These are phyloP conservation scores for Mastomys coucha DNA, from an alignment of 2,113 vertebrate species.

Conservation along the genomic window DNA sequence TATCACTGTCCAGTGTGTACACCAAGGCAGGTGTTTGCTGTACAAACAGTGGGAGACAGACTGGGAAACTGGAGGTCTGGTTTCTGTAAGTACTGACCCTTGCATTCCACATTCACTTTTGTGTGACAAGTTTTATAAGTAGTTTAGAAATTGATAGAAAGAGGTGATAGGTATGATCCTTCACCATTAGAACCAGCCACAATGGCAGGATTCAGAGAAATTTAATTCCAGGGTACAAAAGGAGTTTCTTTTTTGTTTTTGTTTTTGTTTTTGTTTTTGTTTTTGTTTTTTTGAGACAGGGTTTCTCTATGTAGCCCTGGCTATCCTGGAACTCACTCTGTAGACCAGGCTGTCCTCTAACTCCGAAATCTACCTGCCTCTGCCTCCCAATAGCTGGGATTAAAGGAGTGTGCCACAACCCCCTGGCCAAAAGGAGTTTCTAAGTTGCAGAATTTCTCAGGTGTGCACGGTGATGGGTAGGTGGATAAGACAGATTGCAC, in stretches of 20 bases:
- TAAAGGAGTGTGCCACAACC: no score
- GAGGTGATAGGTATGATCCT: background rate
- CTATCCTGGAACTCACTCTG: no score
- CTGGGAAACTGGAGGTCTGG: background rate
- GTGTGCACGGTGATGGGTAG: background rate
- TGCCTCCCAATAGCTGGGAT: no score
- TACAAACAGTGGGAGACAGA: background rate
- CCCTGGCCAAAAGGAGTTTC: no score
- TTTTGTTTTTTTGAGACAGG: no score
- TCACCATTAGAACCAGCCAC: background rate
- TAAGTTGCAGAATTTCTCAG: background rate
- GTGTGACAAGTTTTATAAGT: background rate
- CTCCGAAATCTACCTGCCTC: no score
- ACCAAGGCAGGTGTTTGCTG: background rate
- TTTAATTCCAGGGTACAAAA: background rate
- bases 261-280: no score
- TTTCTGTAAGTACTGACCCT: background rate
- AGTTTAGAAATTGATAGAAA: background rate
- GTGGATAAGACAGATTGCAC: background rate
- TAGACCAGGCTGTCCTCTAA: no score
- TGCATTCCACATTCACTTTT: background rate
- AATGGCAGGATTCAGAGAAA: background rate
- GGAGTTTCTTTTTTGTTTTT: no score
- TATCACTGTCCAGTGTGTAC: background rate
- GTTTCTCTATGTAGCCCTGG: no score